These are phyloP conservation scores for Brachyopa scutellaris DNA, from an alignment of 2,888 invertebrate genomes.

Conservation along the genomic window DNA sequence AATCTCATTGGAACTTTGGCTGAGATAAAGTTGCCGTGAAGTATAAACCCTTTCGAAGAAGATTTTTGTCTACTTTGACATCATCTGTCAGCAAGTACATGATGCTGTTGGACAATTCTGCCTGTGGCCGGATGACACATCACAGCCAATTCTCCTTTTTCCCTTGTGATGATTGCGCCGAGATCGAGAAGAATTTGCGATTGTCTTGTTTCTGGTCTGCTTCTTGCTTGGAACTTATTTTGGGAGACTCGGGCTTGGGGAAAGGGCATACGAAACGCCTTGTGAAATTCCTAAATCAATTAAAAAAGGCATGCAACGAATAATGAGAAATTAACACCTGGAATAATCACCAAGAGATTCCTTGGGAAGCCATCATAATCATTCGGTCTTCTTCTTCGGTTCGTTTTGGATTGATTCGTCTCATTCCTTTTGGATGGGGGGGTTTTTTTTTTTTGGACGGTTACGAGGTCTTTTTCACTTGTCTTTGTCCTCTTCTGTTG, in stretches of 20 bases:
- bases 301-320: slow-evolving; percentile 74
- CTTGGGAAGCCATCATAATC: slow-evolving; percentile 67
- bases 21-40: slow-evolving; percentile 57
- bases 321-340: slow-evolving; percentile 76
- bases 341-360: slow-evolving; percentile 69
- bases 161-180: slow-evolving; percentile 41
- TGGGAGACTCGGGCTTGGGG: slow-evolving; percentile 3
- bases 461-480: neutral
- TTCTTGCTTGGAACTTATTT: neutral
- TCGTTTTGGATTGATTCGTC: neutral
- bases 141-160: neutral
- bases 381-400: slow-evolving; percentile 53
- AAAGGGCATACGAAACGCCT: slow-evolving; percentile 60
- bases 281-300: slow-evolving; percentile 75
- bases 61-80: slow-evolving; percentile 72
- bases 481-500: neutral
- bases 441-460: slow-evolving; percentile 46
- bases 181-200: slow-evolving; percentile 42
- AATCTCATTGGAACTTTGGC: slow-evolving; percentile 20
- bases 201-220: slow-evolving; percentile 32
- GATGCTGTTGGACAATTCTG: slow-evolving; percentile 51
- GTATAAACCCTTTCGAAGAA: slow-evolving; percentile 12
- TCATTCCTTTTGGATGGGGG: too few species aligned
- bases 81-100: slow-evolving; percentile 68
- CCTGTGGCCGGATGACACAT: slow-evolving; percentile 53